These are phyloP conservation scores for Bursaphelenchus mucronatus DNA, from an alignment of 1,140 invertebrate species.

Conservation along the genomic window DNA sequence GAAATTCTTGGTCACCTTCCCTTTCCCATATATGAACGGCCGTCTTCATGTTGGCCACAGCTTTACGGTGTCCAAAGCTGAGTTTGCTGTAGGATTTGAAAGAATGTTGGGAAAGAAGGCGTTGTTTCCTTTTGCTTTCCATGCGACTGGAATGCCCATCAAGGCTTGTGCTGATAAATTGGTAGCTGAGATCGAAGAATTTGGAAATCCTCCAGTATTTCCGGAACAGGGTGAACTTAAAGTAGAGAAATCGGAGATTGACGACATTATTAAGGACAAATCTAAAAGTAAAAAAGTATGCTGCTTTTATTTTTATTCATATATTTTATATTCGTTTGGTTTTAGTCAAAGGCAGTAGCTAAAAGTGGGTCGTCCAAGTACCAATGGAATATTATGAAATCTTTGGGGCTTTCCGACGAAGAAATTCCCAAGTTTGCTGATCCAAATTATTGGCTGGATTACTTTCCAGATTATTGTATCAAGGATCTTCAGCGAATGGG, in stretches of 20 bases:
- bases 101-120: constrained; percentile 82
- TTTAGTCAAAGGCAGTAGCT: constrained; percentile 76
- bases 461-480: constrained; percentile 86
- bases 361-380: constrained; percentile 83
- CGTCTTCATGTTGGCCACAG: constrained; percentile 92
- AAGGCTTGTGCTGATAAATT: constrained; percentile 94
- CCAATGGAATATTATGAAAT: constrained; percentile 98
- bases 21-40: constrained; percentile 99
- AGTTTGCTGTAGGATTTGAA: constrained; percentile 87
- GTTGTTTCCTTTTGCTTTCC: constrained; percentile 95
- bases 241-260: constrained; percentile 63
- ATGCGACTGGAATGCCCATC: constrained; percentile 82
- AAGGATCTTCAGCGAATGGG: constrained; percentile 82
- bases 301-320: constrained; percentile 28
- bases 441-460: constrained; percentile 83
- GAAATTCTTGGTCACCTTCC: constrained; percentile 90
- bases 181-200: constrained; percentile 83
- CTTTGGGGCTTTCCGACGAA: constrained; percentile 78
- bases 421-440: constrained; percentile 91
- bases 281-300: constrained; percentile 89
- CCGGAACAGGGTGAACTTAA: constrained; percentile 66
- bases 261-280: constrained; percentile 78
- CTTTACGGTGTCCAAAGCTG: constrained; percentile 69
- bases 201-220: constrained; percentile 87
- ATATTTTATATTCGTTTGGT: too few species aligned